Evolutionary conservation across 2,888 invertebrate species (phyloP), one percentile per base, ranked within the genome.

Genomic region (Charanyca ferruginea): DNA sequence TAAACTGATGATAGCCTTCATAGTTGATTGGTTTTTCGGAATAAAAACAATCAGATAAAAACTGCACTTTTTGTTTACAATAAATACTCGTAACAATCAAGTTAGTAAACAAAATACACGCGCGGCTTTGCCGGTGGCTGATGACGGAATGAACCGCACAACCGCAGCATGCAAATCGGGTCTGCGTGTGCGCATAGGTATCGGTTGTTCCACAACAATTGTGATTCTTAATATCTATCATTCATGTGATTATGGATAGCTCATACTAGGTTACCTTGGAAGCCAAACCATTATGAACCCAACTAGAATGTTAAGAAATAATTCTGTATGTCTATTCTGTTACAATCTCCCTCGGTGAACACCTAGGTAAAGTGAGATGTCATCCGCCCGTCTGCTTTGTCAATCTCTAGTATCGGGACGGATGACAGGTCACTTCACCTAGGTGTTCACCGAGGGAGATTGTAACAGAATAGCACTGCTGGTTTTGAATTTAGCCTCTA

Each of bases 1-100:
- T 69, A 91, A 85, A 79, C 80, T 80, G 67, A 89, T 49, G 16
- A 85, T 80, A 78, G 79, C 86, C 90, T 91, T 91, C 91, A 91
- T 89, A 85, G 81, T 87, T 58, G 78, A 83, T 66, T 70, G 54
- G 48, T 63, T 69, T 53, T 42, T 66, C 28, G 25, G 22, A 53
- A 55, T 68, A 69, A 81, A 75, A 67, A 51, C 22, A 38, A 57
- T 51, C 13, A 18, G 41, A 35, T 60, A 45, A 38, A 53, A 63
- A 75, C 57, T 51, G 11, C 66, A 76, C 66, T 73, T 73, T 72
- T 68, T 72, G 60, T 57, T 66, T 52, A 66, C 63, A 44, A 55
- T 65, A 11, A 45, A 61, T 48, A 64, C 13, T n/a, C 41, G 55
- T 25, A 28, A 47, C 16, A n/a, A 68, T 48, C 52, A 18, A n/a